Conservation (phyloP, 2,113 vertebrate species). For the Taxidea taxus region DNA sequence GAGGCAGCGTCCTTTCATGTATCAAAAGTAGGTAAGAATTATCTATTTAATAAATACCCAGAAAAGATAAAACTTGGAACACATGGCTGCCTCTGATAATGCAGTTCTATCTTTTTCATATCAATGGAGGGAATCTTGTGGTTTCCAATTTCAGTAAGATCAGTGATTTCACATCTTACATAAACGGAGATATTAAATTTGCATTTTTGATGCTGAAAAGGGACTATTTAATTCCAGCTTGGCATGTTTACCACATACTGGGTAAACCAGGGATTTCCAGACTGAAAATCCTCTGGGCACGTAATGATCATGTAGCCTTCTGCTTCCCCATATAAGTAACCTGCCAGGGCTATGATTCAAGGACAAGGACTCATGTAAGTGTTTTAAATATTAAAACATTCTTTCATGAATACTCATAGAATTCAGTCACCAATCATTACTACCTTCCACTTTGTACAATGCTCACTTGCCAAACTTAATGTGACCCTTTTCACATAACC, state of each 20-base stretch:
- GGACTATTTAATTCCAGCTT: background rate
- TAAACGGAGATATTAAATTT: slow-evolving; percentile 25
- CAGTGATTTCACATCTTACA: slow-evolving; percentile 16
- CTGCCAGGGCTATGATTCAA: background rate
- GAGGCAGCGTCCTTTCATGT: background rate
- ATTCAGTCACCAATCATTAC: background rate
- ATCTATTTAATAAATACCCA: background rate
- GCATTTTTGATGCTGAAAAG: background rate
- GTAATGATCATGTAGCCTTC: background rate
- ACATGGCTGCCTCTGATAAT: background rate
- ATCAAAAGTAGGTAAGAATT: slow-evolving; percentile 6
- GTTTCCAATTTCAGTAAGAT: background rate
- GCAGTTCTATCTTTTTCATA: background rate
- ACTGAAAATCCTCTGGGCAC: slow-evolving; percentile 5
- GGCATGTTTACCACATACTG: background rate
- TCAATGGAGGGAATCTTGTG: background rate
- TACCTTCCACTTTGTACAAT: background rate
- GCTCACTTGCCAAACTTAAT: background rate
- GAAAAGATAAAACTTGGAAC: slow-evolving; percentile 4
- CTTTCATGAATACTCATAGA: background rate
- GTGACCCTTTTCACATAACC: background rate
- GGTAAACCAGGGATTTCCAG: slow-evolving; percentile 44
- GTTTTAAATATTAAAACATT: slow-evolving; percentile 37
- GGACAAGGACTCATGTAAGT: background rate
- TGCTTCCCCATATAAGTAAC: background rate